Evolutionary conservation across 2,888 invertebrate genomes (phyloP).

Genomic region (Ypsolopha sequella): DNA sequence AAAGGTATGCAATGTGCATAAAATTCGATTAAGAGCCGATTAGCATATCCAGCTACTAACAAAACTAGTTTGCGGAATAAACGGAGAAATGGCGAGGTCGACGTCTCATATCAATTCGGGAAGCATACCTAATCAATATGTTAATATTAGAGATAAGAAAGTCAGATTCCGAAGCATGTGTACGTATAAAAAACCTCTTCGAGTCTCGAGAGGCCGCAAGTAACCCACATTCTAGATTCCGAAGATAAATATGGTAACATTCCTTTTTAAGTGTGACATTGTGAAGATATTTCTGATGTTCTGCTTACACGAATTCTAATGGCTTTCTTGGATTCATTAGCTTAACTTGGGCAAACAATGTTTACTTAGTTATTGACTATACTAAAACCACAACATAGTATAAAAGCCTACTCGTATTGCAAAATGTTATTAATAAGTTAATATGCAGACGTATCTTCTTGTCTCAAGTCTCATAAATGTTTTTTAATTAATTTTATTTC

Average conservation of each 20-base stretch:
- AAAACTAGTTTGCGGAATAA: conserved; percentile 25
- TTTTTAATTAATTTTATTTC: too few relatives aligned
- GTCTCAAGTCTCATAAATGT: too few relatives aligned
- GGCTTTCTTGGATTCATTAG: too few relatives aligned
- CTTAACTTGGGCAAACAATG: too few relatives aligned
- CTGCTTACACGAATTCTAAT: too few relatives aligned
- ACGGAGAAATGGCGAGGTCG: conserved; percentile 7
- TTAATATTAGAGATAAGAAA: conserved; percentile 62
- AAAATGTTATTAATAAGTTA: too few relatives aligned
- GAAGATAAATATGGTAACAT: conserved; percentile 3
- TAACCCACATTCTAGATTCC: conserved; percentile 40
- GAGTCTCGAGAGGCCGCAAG: conserved; percentile 31
- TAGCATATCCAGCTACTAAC: not conserved
- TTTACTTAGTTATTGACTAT: too few relatives aligned
- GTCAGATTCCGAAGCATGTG: conserved; percentile 46
- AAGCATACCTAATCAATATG: conserved; percentile 57
- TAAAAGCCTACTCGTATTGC: too few relatives aligned
- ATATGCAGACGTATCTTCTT: too few relatives aligned
- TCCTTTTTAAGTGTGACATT: not conserved
- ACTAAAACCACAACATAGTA: too few relatives aligned
- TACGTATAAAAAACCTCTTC: conserved; percentile 24
- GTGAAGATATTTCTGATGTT: not conserved
- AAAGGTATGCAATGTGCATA: too few relatives aligned
- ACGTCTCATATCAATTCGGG: conserved; percentile 52
- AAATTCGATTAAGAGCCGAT: too few relatives aligned